These are phyloP conservation scores for Branchinecta lindahli DNA, from an alignment of 1,140 invertebrate genomes.

Conservation along the genomic window DNA sequence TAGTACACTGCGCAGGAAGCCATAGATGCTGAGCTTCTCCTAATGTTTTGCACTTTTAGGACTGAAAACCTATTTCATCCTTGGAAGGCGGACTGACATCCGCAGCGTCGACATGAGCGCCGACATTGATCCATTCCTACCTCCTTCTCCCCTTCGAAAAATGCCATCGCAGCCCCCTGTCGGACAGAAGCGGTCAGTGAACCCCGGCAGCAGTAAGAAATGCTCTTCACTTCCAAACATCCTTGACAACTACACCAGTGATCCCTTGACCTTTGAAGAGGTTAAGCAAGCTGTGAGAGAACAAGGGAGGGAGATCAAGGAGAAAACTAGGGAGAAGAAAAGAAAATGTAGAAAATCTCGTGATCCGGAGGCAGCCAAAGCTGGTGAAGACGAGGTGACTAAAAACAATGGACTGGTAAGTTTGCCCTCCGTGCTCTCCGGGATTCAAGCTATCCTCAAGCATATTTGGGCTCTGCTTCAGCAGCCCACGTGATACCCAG, in stretches of 20 bases:
- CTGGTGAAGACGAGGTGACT: no score
- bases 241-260: conserved; percentile 34
- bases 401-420: no score
- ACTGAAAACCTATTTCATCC: conserved; percentile 63
- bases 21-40: no score
- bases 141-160: conserved; percentile 14
- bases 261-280: neutral
- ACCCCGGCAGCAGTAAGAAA: conserved; percentile 18
- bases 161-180: neutral
- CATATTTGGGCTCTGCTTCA: no score
- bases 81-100: conserved; percentile 34
- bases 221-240: conserved; percentile 39
- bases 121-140: neutral
- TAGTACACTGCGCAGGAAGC: no score
- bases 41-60: conserved; percentile 32
- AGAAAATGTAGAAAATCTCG: conserved; percentile 13
- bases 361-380: neutral
- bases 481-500: no score
- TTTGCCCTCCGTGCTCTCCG: no score
- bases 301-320: conserved; percentile 11
- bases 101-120: neutral
- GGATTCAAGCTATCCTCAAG: no score
- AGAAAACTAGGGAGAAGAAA: conserved; percentile 12
- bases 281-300: neutral
- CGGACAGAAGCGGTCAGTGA: neutral